Base-by-base conservation (phyloP, 2,888 invertebrate species). In the Hemistola chrysoprasaria region DNA sequence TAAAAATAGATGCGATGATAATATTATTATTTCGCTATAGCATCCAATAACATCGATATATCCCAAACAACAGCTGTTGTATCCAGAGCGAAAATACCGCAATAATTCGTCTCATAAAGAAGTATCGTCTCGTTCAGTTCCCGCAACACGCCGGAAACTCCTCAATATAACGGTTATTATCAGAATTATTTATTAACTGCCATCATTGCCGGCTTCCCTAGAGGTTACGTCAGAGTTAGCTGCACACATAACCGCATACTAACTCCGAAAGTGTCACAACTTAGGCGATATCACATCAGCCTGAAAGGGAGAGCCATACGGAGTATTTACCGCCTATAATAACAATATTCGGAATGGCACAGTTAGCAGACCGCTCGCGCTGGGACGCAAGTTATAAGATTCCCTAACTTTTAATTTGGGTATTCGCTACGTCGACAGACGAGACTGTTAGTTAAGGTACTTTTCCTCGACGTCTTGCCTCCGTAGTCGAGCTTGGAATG, bases 261-360 rank as follows among this genome's bases (percentile, higher is more conserved):
- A 50, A 50, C 37, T 53, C 20, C 16, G 36, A 27, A 40, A 46
- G 46, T 49, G 51, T 45, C 47, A 40, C 23, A 54, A 54, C 33
- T 54, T 47, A 40, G 44, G 25, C 53, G 47, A 45, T 53, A 38
- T 35, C 43, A 23, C 16, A 26, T 9, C 41, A 45, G 42, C 20
- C 36, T 45, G 40, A 47, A 40, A 47, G 40, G 28, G 31, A 28
- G 29, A 33, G 41, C 38, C 48, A 42, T 44, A 42, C 32, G 46
- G 41, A 47, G 42, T 51, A 47, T 54, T 51, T 54, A 50, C 49
- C 40, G 27, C 27, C 26, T 34, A 27, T 29, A 42, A 54, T 54
- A 49, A 49, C 51, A 47, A 47, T 53, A 53, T 42, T 50, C 37
- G 37, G 28, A 22, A 46, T 35, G 45, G 38, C 38, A 38, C 46